These are phyloP conservation scores for Astreopora myriophthalma DNA, from an alignment of 64 coral and sea anemone species.

Conservation along the genomic window DNA sequence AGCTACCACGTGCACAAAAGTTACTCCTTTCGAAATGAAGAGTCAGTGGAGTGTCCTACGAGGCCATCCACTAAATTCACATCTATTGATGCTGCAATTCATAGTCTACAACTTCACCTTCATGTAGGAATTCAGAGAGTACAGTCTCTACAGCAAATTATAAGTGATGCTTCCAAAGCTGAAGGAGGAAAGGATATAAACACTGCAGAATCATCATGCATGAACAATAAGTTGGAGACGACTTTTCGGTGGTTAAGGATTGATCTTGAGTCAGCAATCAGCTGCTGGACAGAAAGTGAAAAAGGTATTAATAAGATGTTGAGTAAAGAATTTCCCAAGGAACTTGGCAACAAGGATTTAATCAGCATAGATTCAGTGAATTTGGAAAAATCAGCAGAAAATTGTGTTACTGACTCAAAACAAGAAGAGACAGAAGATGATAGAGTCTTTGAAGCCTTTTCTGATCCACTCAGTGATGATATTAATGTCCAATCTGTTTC, in stretches of 20 bases:
- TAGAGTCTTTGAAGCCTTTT: constrained; percentile 89
- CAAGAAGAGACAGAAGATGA: constrained; percentile 44
- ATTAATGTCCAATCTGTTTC: background rate
- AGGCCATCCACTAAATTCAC: constrained; percentile 29
- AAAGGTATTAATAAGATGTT: constrained; percentile 16
- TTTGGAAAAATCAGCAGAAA: background rate
- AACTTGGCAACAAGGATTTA: background rate
- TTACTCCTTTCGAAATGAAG: constrained; percentile 16
- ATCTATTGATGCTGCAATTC: constrained; percentile 52
- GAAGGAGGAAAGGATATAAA: constrained; percentile 3
- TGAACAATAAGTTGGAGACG: constrained; percentile 6
- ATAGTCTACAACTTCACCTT: constrained; percentile 83
- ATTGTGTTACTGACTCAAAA: background rate
- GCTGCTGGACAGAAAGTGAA: constrained; percentile 85
- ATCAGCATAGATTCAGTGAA: background rate
- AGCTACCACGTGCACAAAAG: constrained; percentile 81
- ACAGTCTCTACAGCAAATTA: constrained; percentile 21
- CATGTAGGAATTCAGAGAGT: constrained; percentile 63
- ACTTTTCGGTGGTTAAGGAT: constrained; percentile 52
- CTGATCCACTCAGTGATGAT: constrained; percentile 52
- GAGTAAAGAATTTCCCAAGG: background rate
- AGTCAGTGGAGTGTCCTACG: background rate
- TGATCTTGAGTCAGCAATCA: constrained; percentile 74
- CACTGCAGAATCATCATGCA: background rate
- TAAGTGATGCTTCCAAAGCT: constrained; percentile 4